Conservation (phyloP, 2,113 vertebrate genomes). For the Astur gentilis region DNA sequence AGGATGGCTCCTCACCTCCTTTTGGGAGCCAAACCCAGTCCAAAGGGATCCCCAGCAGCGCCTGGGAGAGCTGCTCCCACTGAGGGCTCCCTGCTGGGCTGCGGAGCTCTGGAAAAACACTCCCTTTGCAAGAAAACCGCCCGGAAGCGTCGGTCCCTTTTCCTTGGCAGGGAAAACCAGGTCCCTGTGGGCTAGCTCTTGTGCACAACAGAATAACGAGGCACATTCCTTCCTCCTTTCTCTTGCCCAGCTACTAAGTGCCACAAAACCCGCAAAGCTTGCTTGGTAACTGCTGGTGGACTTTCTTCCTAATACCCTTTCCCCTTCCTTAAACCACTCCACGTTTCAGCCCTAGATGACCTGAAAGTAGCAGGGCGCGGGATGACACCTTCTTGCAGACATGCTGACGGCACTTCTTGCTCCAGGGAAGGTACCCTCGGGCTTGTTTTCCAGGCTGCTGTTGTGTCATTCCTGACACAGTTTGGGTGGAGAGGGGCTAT, state of each 20-base stretch:
- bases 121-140: background rate
- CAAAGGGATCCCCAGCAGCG: background rate
- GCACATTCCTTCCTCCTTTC: background rate
- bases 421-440: fast-evolving
- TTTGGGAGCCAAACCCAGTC: background rate
- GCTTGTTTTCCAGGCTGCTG: background rate
- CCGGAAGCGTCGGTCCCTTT: background rate
- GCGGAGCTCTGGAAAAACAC: background rate
- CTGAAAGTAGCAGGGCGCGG: background rate
- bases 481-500: background rate
- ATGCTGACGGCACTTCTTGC: background rate
- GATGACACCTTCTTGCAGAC: background rate
- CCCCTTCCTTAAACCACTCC: background rate
- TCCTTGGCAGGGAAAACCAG: background rate
- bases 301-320: background rate
- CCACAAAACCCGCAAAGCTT: background rate
- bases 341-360: background rate
- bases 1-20: background rate
- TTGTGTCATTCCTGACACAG: background rate
- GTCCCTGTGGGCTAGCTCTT: background rate
- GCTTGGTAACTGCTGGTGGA: background rate
- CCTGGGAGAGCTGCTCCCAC: background rate
- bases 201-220: background rate
- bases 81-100: background rate
- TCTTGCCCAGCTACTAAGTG: background rate